Base-by-base conservation (phyloP, 1,140 invertebrate species). In the Sycophaga agraensis region DNA sequence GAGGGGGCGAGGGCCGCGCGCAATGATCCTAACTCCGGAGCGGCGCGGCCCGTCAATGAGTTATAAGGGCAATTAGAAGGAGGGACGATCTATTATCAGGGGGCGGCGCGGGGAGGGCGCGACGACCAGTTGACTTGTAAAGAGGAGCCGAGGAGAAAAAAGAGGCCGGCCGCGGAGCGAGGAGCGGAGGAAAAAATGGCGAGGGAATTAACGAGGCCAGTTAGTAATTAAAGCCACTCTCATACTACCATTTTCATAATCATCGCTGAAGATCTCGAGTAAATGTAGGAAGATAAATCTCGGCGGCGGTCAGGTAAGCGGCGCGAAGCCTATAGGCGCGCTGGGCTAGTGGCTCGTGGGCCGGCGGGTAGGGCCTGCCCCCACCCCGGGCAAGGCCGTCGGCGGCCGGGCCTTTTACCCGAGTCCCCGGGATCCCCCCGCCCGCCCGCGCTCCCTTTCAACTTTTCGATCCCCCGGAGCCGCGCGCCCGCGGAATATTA, bases 271-370 rank as follows among this genome's bases (percentile, higher is more conserved):
- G 58, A 60, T 65, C 59, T 61, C 51, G 26, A 48, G 54, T 58
- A 53, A 63, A 63, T 63, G 55, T 58, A 58, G 17, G 21, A 53
- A 63, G 61, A 63, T 63, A 63, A 58, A 63, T 63, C 55, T 53
- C 2, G 28, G 24, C 24, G n/a, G 28, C 51, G 53, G 39, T 57
- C 46, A 63, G 51, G 39, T 57, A 54, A 57, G 46, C 51, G 21
- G 59, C 59, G 42, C 46, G 28, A 46, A 46, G 8, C 48, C n/a
- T n/a, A n/a, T n/a, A n/a, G n/a, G n/a, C 21, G 43, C 16, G 16
- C 28, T 31, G 17, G 31, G 34, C 26, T n/a, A n/a, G n/a, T n/a
- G n/a, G n/a, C n/a, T n/a, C n/a, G n/a, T n/a, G n/a, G n/a, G n/a
- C n/a, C n/a, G n/a, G n/a, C n/a, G n/a, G n/a, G n/a, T n/a, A n/a